Evolutionary conservation across 2,888 invertebrate genomes (phyloP), one percentile per base, ranked within the genome.

Genomic region (Girardia tigrina): DNA sequence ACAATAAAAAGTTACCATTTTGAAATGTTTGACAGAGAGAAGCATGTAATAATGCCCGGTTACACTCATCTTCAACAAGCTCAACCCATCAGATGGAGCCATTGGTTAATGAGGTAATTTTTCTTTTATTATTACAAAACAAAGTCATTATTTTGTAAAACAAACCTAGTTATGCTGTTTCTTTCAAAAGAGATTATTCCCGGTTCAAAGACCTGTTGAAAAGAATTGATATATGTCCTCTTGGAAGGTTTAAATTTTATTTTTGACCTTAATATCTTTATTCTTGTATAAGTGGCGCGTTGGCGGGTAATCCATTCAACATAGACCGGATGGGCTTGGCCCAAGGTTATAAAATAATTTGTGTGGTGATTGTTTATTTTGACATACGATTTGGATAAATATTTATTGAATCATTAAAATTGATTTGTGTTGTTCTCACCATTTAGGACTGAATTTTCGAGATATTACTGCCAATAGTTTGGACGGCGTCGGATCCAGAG

Each of bases 51-150:
- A 56, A 88, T 90, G 86, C 90, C 91, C 0, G 91, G 91, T 0
- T 92, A 91, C 81, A 92, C 91, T 0, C 91, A 92, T 81, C 83
- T 92, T 78, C 91, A 92, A 84, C 86, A 90, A 75, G 91, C 91
- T 0, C 91, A 92, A 81, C 90, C 91, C 1, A 88, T 91, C 36
- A 87, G 90, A 77, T 91, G 90, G 89, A 90, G 90, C 80, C 91
- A 91, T 79, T 91, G 90, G 87, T 82, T 91, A 1, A 83, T 91
- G 36, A 90, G 90, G 89, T 89, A 56, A 56, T 36, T 29, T 77
- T n/a, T 14, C 14, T 28, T 12, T 20, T 20, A 29, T 26, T n/a
- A n/a, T n/a, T n/a, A n/a, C n/a, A n/a, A n/a, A n/a, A n/a, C n/a
- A n/a, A n/a, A 8, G 74, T 28, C 75, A 71, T 74, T 69, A 28